A percentile compares a stretch with the other conserved stretches of the same genome.
phyloP scores from a whole-genome alignment of 2,888 invertebrate genomes.

The Apoda limacodes region DNA sequence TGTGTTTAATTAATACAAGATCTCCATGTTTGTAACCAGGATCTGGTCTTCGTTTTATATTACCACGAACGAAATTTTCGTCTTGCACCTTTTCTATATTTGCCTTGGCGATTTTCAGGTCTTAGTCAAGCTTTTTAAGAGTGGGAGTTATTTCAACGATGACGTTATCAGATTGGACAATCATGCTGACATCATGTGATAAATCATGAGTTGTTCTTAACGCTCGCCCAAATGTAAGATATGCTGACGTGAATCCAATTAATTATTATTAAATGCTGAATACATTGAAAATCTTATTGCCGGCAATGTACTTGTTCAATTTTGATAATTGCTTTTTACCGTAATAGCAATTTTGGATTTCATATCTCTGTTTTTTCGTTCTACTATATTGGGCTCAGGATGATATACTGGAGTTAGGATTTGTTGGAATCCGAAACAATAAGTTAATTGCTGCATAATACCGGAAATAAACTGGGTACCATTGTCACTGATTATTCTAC shows the following conservation, averaged over 20 bases:
- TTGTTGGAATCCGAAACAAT: conserved; percentile 22
- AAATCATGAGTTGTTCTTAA: conserved; percentile 29
- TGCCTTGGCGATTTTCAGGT: conserved; percentile 2
- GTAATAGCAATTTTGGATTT: conserved; percentile 13
- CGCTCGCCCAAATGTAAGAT: conserved; percentile 31
- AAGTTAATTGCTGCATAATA: conserved; percentile 27
- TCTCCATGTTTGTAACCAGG: conserved; percentile 7
- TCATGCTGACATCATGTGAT: conserved; percentile 20
- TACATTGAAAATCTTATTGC: conserved; percentile 10
- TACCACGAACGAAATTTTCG: conserved; percentile 2
- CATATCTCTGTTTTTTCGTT: conserved; percentile 17
- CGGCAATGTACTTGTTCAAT: conserved; percentile 10
- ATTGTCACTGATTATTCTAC: conserved; percentile 32
- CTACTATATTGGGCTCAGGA: conserved; percentile 22
- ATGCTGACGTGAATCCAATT: conserved; percentile 30
- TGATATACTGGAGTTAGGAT: conserved; percentile 26
- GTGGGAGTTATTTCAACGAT: conserved; percentile 22
- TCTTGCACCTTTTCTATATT: conserved; percentile 4
- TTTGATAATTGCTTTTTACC: conserved; percentile 10
- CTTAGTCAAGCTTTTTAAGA: conserved; percentile 2
- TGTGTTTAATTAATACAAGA: conserved; percentile 5
- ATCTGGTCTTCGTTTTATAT: conserved; percentile 2
- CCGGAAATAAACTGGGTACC: conserved; percentile 29
- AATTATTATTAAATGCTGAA: conserved; percentile 3
- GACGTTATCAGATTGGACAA: conserved; percentile 25